These are phyloP conservation scores for Peromyscus leucopus DNA, from an alignment of 2,113 vertebrate genomes.

Conservation along the genomic window DNA sequence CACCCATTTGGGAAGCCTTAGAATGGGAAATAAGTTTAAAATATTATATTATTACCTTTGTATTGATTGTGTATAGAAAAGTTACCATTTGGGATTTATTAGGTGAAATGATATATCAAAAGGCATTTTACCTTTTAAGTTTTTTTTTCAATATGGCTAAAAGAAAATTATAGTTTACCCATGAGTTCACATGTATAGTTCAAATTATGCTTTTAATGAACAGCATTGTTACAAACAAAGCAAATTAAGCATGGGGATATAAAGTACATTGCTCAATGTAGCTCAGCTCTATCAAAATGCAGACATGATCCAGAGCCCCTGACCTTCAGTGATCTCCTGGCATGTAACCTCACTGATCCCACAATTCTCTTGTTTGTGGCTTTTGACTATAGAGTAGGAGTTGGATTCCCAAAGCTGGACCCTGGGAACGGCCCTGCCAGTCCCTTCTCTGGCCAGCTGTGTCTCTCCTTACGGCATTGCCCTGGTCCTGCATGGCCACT, in stretches of 20 bases:
- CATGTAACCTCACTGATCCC: neutral
- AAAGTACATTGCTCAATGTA: constrained; percentile 29
- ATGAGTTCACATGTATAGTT: constrained; percentile 1
- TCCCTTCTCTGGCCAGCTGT: constrained; percentile 3
- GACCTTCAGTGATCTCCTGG: neutral
- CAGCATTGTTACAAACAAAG: constrained; percentile 8
- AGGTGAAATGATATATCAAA: constrained; percentile 6
- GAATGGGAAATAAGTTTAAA: constrained; percentile 37
- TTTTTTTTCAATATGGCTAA: neutral
- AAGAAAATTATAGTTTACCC: constrained; percentile 30
- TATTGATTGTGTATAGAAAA: neutral
- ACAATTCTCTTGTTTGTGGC: neutral
- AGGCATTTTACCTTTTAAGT: constrained; percentile 40
- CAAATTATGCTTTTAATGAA: neutral
- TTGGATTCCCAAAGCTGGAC: neutral
- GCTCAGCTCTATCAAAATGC: neutral
- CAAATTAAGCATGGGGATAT: neutral
- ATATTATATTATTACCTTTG: neutral
- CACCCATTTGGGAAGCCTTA: neutral
- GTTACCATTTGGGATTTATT: constrained; percentile 1
- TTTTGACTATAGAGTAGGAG: neutral
- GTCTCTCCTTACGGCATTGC: constrained; percentile 10
- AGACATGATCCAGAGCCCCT: neutral
- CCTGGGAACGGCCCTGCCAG: neutral
- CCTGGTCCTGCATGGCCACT: constrained; percentile 67